These are phyloP conservation scores for Thermophis baileyi DNA, from an alignment of 2,113 vertebrate species.

Conservation along the genomic window DNA sequence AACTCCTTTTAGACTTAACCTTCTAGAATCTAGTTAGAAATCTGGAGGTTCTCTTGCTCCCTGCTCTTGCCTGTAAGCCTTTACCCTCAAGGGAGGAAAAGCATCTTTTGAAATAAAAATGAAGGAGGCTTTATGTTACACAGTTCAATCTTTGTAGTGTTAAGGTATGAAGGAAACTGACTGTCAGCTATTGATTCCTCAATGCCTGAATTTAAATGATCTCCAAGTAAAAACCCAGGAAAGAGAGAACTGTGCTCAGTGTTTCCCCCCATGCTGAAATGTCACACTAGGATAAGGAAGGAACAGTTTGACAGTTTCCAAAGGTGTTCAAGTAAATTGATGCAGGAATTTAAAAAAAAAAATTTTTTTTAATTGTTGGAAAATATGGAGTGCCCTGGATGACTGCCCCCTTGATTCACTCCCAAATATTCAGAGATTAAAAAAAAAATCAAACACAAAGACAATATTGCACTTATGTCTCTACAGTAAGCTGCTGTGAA, in stretches of 20 bases:
- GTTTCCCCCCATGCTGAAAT: background rate
- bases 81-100: background rate
- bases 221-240: background rate
- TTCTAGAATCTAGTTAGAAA: background rate
- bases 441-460: background rate
- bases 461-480: background rate
- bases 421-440: background rate
- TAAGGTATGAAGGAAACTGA: background rate
- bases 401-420: background rate
- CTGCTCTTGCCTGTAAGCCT: slow-evolving; percentile 17
- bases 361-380: no score
- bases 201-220: background rate
- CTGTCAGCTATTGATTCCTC: background rate
- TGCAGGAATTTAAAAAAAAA: no score
- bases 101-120: slow-evolving; percentile 37
- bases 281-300: slow-evolving; percentile 2
- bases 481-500: background rate
- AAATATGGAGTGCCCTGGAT: background rate
- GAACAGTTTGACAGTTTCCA: background rate
- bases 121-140: background rate
- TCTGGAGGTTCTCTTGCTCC: slow-evolving; percentile 9
- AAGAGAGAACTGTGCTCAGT: background rate
- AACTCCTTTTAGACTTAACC: slow-evolving; percentile 16
- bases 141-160: background rate
- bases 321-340: background rate